phyloP scores from a whole-genome alignment of 1,140 invertebrate species.

The Bombus waltoni region DNA sequence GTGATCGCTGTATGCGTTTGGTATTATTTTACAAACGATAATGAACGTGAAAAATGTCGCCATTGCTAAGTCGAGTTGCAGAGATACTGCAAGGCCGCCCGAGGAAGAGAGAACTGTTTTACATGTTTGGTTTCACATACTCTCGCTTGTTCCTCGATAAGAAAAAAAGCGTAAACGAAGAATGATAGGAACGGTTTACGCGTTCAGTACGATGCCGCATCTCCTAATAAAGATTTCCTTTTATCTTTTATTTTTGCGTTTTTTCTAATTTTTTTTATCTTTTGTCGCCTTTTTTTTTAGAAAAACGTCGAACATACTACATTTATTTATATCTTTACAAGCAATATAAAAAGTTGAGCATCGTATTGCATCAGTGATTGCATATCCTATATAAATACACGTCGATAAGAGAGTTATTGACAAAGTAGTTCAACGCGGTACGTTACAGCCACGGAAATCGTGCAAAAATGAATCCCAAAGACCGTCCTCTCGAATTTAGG shows the following conservation, averaged over 20 bases:
- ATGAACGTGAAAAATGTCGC: constrained; percentile 64
- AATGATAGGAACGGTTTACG: constrained; percentile 74
- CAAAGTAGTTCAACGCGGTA: constrained; percentile 58
- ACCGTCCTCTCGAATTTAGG: constrained; percentile 45
- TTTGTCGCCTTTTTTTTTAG: constrained; percentile 26
- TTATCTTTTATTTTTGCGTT: constrained; percentile 15
- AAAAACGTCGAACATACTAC: constrained; percentile 60
- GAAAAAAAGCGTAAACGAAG: constrained; percentile 72
- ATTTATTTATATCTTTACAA: constrained; percentile 69
- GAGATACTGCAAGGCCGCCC: constrained; percentile 56
- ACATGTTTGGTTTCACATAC: constrained; percentile 46
- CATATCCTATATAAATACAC: constrained; percentile 64
- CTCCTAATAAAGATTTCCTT: constrained; percentile 43
- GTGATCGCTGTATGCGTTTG: constrained; percentile 48
- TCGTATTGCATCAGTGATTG: constrained; percentile 65
- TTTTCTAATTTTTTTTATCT: constrained; percentile 25
- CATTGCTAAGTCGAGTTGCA: constrained; percentile 56
- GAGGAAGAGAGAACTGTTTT: constrained; percentile 41
- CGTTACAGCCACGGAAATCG: constrained; percentile 55
- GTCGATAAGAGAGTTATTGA: constrained; percentile 64
- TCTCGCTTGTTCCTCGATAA: constrained; percentile 33
- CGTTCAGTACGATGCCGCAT: constrained; percentile 58
- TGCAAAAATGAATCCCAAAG: constrained; percentile 50
- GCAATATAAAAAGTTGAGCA: constrained; percentile 79
- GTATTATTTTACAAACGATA: constrained; percentile 63